Evolutionary conservation across 2,113 vertebrate genomes (phyloP).

Genomic region (Excalfactoria chinensis): DNA sequence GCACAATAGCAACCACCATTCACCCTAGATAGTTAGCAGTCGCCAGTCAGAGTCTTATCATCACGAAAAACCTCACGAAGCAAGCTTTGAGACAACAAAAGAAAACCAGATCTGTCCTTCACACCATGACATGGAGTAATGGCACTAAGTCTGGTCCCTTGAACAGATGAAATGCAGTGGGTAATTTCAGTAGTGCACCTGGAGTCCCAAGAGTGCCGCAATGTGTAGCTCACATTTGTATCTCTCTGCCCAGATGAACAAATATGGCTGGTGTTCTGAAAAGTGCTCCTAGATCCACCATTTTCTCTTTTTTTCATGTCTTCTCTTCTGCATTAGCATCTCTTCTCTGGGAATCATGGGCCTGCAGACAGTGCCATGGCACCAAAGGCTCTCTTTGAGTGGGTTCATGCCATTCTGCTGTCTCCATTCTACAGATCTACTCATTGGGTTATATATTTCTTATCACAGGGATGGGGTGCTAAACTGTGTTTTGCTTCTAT

Average conservation of each 20-base stretch:
- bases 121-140: not conserved
- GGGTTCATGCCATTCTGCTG: not conserved
- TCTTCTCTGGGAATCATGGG: rapidly evolving
- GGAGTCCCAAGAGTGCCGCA: not conserved
- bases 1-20: too few relatives aligned
- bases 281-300: not conserved
- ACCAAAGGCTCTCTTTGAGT: too few relatives aligned
- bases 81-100: too few relatives aligned
- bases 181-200: not conserved
- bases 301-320: not conserved
- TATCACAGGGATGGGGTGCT: not conserved
- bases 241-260: not conserved
- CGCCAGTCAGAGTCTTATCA: too few relatives aligned
- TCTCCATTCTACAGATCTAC: not conserved
- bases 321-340: not conserved
- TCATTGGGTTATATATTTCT: rapidly evolving
- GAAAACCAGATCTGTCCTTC: too few relatives aligned
- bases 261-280: not conserved
- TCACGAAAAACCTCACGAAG: too few relatives aligned
- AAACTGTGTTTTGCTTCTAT: not conserved
- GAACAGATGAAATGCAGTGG: rapidly evolving
- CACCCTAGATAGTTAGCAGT: too few relatives aligned
- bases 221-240: not conserved
- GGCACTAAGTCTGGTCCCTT: not conserved
- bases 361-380: not conserved